A percentile compares a stretch with the other conserved stretches of the same genome.
These are phyloP conservation scores for Dione vanillae DNA, from an alignment of 2,888 invertebrate species.

Conservation along the genomic window DNA sequence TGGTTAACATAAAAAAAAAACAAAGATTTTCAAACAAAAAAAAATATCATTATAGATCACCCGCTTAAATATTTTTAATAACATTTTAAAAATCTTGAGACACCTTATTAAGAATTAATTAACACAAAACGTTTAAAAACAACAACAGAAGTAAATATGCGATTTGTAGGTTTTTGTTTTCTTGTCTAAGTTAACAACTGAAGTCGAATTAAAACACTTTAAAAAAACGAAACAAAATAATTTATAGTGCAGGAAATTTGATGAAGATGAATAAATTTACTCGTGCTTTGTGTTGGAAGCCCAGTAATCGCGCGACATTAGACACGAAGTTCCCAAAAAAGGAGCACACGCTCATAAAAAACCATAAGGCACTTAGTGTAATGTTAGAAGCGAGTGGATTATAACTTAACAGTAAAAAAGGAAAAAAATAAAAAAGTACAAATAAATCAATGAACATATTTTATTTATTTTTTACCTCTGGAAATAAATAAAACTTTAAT, in stretches of 20 bases:
- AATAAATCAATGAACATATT: constrained; percentile 64
- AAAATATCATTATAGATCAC: too few relatives aligned
- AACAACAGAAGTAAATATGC: too few relatives aligned
- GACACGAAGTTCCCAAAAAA: too few relatives aligned
- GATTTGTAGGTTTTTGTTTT: too few relatives aligned
- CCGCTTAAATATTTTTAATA: too few relatives aligned
- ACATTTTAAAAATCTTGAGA: too few relatives aligned
- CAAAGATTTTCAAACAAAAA: too few relatives aligned
- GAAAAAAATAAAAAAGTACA: constrained; percentile 52
- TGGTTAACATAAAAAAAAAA: too few relatives aligned
- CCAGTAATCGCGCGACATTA: constrained; percentile 9
- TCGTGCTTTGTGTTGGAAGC: constrained; percentile 32
- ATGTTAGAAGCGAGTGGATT: constrained; percentile 21
- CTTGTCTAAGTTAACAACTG: too few relatives aligned
- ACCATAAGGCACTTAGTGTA: constrained; percentile 43
- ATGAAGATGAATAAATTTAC: not conserved
- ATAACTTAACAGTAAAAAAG: constrained; percentile 21
- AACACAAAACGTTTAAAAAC: too few relatives aligned
- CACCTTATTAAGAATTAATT: too few relatives aligned
- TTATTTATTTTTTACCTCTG: constrained; percentile 63
- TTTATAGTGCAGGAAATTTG: not conserved
- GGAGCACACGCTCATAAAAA: constrained; percentile 26
- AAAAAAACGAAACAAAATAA: not conserved
- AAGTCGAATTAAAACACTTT: not conserved
- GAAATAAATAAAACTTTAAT: constrained; percentile 71